Evolutionary conservation across 2,888 invertebrate genomes (phyloP), one percentile per base, ranked within the genome.

Genomic region (Ormyrus labotus): DNA sequence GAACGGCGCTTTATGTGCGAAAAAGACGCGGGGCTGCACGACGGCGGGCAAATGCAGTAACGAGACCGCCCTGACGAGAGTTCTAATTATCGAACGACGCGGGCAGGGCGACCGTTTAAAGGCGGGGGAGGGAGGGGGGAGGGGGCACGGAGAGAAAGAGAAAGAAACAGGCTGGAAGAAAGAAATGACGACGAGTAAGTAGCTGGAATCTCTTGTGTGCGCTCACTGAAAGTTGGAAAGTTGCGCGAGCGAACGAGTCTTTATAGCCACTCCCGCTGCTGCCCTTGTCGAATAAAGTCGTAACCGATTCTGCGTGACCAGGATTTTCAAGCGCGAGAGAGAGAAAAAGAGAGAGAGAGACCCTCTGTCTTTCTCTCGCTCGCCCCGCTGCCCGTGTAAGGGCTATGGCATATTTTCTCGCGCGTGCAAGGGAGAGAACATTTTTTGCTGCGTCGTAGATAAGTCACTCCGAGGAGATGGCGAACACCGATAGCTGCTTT

Each of bases 231-330:
- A 76, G 80, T 80, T 80, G 65, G 34, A 61, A 70, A 70, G 70
- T 74, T 73, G 64, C 51, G 63, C 9, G 19, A 19, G 19, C 19
- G 19, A 19, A 19, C 19, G 19, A 11, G 55, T 75, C 75, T 80
- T 71, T 57, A 74, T 47, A 70, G 70, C 13, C 63, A 50, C 34
- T 58, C 13, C 53, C 55, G 67, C 48, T 47, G 61, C 11, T 58
- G 68, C 67, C 51, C 7, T 47, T 34, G 61, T 61, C 67, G 73
- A 75, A 80, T 81, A 81, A 76, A 77, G 77, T 77, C 60, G 70
- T 81, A 81, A 78, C 77, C 77, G 73, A 78, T 78, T 72, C 78
- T 81, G 81, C 78, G 78, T 81, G 78, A 81, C 74, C 74, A 34
- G 81, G 81, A 68, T 81, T 58, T 53, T 34, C 48, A 77, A 81